Percentiles rank a stretch among this genome's conserved stretches.
Conservation (phyloP, 2,888 invertebrate species). For the Ditylenchus weischeri region DNA sequence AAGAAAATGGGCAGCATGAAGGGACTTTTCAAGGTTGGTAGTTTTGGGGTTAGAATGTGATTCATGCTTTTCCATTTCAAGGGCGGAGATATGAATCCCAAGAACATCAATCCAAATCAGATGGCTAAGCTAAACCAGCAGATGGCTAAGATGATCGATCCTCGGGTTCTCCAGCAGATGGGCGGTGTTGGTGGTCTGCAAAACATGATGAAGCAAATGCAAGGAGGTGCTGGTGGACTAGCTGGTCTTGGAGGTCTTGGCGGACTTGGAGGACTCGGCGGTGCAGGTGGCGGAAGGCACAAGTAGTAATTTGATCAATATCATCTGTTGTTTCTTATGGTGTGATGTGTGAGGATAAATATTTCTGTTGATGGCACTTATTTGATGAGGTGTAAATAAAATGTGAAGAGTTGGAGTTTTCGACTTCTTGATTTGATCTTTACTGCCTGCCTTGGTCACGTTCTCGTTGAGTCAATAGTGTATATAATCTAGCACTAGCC, state of each 20-base stretch:
- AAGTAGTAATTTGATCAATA: not conserved
- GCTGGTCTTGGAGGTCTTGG: conserved; percentile 32
- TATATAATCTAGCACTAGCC: too few species aligned
- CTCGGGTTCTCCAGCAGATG: conserved; percentile 90
- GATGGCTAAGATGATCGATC: conserved; percentile 99
- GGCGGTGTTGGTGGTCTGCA: conserved; percentile 62
- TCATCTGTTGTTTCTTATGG: too few species aligned
- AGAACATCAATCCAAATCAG: conserved; percentile 95
- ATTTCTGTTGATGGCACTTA: too few species aligned
- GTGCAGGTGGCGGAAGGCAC: conserved; percentile 21
- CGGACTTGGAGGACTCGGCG: conserved; percentile 29
- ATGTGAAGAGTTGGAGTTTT: too few species aligned
- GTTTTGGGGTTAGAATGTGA: conserved; percentile 5
- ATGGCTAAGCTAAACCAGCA: conserved; percentile 98
- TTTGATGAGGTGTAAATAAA: too few species aligned
- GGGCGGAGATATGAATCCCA: conserved; percentile 89
- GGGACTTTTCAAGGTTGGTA: conserved; percentile 77
- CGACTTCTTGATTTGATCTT: too few species aligned
- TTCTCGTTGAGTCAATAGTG: too few species aligned
- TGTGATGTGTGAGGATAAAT: too few species aligned
- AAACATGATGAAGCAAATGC: conserved; percentile 36
- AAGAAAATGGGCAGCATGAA: conserved; percentile 99
- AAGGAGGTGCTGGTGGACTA: conserved; percentile 18
- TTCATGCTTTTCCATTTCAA: conserved; percentile 27
- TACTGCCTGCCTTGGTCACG: too few species aligned